Evolutionary conservation across 2,797 vertebrate species (phyloP), one percentile per base, ranked within the genome.

Genomic region (Acrossocheilus fasciatus): DNA sequence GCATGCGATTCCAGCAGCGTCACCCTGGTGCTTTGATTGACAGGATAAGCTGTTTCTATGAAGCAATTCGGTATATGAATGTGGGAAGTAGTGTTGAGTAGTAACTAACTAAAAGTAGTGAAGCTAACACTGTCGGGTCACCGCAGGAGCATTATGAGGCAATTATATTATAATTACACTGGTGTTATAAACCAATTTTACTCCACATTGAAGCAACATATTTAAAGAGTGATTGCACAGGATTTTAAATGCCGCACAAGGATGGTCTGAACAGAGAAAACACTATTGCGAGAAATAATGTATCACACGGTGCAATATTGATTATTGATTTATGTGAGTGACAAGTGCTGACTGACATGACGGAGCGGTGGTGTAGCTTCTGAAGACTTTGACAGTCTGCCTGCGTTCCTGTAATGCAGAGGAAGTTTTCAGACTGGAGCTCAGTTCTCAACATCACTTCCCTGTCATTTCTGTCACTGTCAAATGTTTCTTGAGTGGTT

Each of bases 1-100:
- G 34, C 30, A 47, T 83, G 59, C 23, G 17, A 59, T 72, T 82
- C 68, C 68, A 43, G 50, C 66, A 54, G 80, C 41, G 34, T 86
- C 30, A 30, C 20, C 74, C 9, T 36, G 91, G 89, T 91, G 89
- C 87, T 88, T 85, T 81, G 91, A 92, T 87, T 92, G 93, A 94
- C 92, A 93, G 92, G 87, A 88, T 89, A 89, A 92, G 92, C 93
- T 91, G 90, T 92, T 92, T 93, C 93, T 88, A 47, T 81, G 81
- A 26, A 85, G 80, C 81, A 84, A 66, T 82, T 87, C 59, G 66
- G 54, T 74, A 81, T 82, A 74, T 83, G 41, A 84, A 79, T 79
- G 82, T 76, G 82, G 84, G 59, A 80, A 78, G 74, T 15, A 81
- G 81, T 81, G 50, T 77, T 57, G 47, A 6, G 4, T 23, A 23